phyloP scores from a whole-genome alignment of 2,888 invertebrate genomes.

The Protophormia terraenovae region DNA sequence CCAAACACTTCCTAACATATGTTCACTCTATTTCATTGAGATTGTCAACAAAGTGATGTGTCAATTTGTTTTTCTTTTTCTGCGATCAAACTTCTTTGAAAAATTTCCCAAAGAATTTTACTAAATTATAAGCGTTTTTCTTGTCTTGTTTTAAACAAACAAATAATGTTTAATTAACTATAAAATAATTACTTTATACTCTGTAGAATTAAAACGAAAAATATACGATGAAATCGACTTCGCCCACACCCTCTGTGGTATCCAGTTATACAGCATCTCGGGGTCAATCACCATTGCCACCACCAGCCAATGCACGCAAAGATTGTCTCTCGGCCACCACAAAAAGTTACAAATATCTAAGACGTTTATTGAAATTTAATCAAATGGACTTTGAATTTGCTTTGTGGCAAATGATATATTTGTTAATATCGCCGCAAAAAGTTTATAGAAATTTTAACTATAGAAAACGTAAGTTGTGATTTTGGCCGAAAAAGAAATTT shows the following conservation, averaged over 20 bases:
- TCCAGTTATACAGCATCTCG: conserved; percentile 80
- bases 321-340: conserved; percentile 92
- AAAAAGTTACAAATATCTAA: conserved; percentile 93
- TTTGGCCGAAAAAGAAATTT: neutral
- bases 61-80: conserved; percentile 28
- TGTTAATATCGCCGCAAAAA: conserved; percentile 97
- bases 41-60: conserved; percentile 62
- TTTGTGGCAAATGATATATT: conserved; percentile 98
- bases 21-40: neutral
- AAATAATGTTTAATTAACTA: conserved; percentile 10
- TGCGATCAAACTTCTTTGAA: neutral
- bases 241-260: conserved; percentile 83
- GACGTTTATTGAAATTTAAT: conserved; percentile 92
- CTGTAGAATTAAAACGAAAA: neutral
- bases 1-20: conserved; percentile 37
- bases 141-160: neutral
- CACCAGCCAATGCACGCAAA: conserved; percentile 86
- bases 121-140: neutral
- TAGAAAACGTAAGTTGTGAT: conserved; percentile 92
- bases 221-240: conserved; percentile 84
- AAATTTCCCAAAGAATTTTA: neutral
- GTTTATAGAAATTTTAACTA: conserved; percentile 98
- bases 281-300: conserved; percentile 86
- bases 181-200: neutral
- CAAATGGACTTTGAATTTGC: conserved; percentile 99